Conservation (phyloP, 2,113 vertebrate species). For the Danio rerio region GRCz12tu NC_133187.1:24810501-24811000, state of each 20-base stretch:
- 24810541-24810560: conserved; percentile 78
- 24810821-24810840: conserved; percentile 71
- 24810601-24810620: conserved; percentile 66
- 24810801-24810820: conserved; percentile 62
- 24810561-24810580: conserved; percentile 79
- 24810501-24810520: conserved; percentile 74
- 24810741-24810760: conserved; percentile 33
- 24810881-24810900: conserved; percentile 55
- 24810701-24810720: conserved; percentile 14
- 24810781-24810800: conserved; percentile 47
- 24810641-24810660: conserved; percentile 18
- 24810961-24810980: background rate
- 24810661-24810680: conserved; percentile 23
- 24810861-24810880: conserved; percentile 69
- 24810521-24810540: conserved; percentile 78
- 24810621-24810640: conserved; percentile 57
- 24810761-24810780: conserved; percentile 54
- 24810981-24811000: too few relatives aligned
- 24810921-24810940: conserved; percentile 39
- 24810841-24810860: conserved; percentile 62
- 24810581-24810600: conserved; percentile 74
- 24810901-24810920: conserved; percentile 65
- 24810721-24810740: conserved; percentile 38
- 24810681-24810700: conserved; percentile 16
- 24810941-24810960: conserved; percentile 52